Percentiles rank a stretch among this genome's conserved stretches.
These are phyloP conservation scores for Bombus confusus DNA, from an alignment of 1,140 invertebrate genomes.

Conservation along the genomic window DNA sequence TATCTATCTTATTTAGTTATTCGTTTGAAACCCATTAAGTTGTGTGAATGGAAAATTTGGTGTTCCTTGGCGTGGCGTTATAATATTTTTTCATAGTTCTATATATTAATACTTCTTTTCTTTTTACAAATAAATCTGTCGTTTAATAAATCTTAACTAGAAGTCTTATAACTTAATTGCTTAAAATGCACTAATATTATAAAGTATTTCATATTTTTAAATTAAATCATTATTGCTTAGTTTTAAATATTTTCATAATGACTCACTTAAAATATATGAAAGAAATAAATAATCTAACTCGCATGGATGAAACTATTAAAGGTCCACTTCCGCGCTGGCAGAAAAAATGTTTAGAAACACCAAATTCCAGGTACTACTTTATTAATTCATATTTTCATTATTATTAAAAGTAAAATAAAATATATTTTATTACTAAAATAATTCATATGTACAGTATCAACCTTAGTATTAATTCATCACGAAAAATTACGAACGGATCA, in stretches of 20 bases:
- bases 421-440: background rate
- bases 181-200: background rate
- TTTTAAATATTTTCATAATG: slow-evolving; percentile 81
- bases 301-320: slow-evolving; percentile 89
- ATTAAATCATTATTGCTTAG: background rate
- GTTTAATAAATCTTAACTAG: background rate
- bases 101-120: background rate
- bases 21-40: slow-evolving; percentile 9
- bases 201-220: background rate
- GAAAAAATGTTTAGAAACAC: slow-evolving; percentile 84
- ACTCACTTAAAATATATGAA: slow-evolving; percentile 90
- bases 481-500: slow-evolving; percentile 70
- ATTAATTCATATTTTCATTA: slow-evolving; percentile 14
- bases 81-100: background rate
- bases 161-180: background rate
- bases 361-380: slow-evolving; percentile 75
- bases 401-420: background rate
- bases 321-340: slow-evolving; percentile 92
- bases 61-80: background rate
- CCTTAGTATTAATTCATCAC: slow-evolving; percentile 71
- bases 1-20: background rate
- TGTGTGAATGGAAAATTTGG: background rate
- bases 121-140: background rate
- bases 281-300: slow-evolving; percentile 89
- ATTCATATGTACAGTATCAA: slow-evolving; percentile 68